A percentile compares a stretch with the other conserved stretches of the same genome.
Evolutionary conservation across 2,113 vertebrate species (phyloP).

Genomic region (Arenaria interpres): DNA sequence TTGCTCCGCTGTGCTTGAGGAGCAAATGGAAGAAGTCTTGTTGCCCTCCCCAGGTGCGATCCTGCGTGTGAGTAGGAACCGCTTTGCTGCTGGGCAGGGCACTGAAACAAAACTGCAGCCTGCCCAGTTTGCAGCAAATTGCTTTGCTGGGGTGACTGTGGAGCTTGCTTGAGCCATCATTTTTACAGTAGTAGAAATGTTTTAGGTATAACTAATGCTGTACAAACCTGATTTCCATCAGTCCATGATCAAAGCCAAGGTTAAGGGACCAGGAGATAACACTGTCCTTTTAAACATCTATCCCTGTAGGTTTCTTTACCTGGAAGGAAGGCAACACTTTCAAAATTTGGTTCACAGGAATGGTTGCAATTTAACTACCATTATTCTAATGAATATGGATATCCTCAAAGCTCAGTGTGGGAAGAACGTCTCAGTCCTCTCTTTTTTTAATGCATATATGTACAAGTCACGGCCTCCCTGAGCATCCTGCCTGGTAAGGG

Average conservation of each 20-base stretch:
- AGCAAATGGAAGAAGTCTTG: not conserved
- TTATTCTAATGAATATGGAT: not conserved
- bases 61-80: rapidly evolving
- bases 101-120: rapidly evolving
- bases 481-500: not conserved
- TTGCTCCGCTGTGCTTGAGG: not conserved
- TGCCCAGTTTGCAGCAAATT: not conserved
- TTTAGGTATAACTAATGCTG: not conserved
- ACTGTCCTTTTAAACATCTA: not conserved
- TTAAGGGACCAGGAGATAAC: not conserved
- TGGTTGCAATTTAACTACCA: not conserved
- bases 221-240: not conserved
- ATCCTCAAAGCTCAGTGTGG: not conserved
- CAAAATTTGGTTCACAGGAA: not conserved
- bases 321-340: not conserved
- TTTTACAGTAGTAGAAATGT: not conserved
- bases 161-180: not conserved
- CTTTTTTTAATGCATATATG: not conserved
- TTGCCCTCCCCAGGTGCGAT: not conserved
- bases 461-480: not conserved
- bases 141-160: not conserved
- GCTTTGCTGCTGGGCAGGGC: not conserved
- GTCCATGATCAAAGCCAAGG: not conserved
- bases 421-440: not conserved
- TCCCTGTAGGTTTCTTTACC: not conserved